These are phyloP conservation scores for Acanthosepion lycidas DNA, from an alignment of 2,888 invertebrate genomes.

Conservation along the genomic window DNA sequence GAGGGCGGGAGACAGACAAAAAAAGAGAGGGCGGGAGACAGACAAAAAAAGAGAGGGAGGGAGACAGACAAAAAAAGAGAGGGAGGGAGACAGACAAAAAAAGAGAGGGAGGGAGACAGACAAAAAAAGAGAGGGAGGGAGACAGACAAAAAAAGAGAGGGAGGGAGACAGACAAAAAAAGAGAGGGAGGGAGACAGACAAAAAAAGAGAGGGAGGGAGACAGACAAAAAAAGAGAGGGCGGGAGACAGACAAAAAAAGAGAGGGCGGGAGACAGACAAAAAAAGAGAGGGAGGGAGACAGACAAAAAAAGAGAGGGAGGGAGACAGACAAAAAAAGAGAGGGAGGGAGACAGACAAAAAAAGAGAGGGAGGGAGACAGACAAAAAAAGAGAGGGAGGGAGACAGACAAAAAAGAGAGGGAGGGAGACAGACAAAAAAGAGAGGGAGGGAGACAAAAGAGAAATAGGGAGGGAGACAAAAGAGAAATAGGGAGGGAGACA, in stretches of 20 bases:
- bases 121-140: neutral
- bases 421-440: neutral
- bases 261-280: no score
- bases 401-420: neutral
- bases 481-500: no score
- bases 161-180: no score
- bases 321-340: no score
- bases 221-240: neutral
- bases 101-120: neutral
- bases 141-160: neutral
- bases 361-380: neutral
- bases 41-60: neutral
- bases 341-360: neutral
- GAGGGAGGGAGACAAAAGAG: neutral
- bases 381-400: neutral
- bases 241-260: neutral
- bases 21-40: no score
- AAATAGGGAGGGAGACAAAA: neutral
- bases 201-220: neutral
- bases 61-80: neutral
- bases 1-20: neutral
- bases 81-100: no score
- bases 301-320: neutral
- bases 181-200: neutral
- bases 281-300: neutral